Conservation (phyloP, 2,113 vertebrate species). For the Trochalopteron elliotii region DNA sequence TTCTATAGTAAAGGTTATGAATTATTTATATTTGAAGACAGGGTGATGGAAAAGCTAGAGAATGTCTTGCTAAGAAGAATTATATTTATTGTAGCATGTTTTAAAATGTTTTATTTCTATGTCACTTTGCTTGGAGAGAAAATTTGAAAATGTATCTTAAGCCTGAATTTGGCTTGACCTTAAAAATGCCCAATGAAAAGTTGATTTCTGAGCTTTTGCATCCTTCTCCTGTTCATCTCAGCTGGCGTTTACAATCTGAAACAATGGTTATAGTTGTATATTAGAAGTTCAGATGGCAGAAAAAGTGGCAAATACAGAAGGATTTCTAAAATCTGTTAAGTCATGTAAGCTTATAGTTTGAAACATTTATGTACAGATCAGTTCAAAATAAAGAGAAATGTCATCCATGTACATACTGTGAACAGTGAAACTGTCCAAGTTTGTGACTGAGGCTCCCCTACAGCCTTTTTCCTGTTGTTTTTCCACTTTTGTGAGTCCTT, state of each 20-base stretch:
- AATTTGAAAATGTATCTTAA: background rate
- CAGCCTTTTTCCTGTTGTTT: background rate
- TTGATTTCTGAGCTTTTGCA: background rate
- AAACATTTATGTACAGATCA: background rate
- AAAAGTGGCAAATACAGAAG: background rate
- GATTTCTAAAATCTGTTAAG: background rate
- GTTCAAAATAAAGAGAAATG: background rate
- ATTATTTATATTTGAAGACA: constrained; percentile 47
- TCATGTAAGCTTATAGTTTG: background rate
- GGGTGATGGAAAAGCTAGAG: background rate
- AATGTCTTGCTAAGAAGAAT: background rate
- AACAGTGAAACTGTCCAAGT: background rate
- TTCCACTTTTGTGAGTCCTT: background rate
- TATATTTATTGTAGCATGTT: background rate
- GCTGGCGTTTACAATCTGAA: background rate
- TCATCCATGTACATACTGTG: fast-evolving
- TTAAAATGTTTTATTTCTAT: background rate
- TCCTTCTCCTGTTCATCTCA: background rate
- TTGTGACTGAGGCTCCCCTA: background rate
- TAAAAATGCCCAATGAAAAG: background rate
- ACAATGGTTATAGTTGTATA: background rate
- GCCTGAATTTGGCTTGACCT: background rate
- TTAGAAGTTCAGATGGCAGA: background rate
- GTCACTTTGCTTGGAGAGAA: background rate
- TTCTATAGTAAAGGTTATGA: background rate